Conservation (phyloP, 53 echinoderm and acorn worm species). For the Zoroaster sp. region DNA sequence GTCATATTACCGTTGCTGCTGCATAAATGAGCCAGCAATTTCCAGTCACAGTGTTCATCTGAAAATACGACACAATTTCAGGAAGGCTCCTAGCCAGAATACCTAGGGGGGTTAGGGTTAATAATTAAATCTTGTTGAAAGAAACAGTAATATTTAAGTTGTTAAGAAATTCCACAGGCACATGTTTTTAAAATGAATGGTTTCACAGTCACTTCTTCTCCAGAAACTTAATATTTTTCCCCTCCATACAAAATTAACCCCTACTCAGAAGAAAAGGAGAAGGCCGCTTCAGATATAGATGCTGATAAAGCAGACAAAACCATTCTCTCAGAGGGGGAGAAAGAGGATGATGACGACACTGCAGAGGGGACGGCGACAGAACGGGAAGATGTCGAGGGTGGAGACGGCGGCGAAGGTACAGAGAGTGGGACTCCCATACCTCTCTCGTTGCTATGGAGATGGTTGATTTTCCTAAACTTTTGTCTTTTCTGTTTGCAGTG, state of each 20-base stretch:
- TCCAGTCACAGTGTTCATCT: no score
- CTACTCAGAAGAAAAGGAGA: conserved; percentile 45
- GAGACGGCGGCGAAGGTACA: conserved; percentile 75
- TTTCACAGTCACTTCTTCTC: not conserved
- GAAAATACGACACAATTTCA: no score
- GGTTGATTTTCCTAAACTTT: not conserved
- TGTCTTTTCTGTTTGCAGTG: not conserved
- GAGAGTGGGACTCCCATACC: not conserved
- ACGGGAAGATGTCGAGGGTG: conserved; percentile 12
- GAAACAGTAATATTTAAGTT: no score
- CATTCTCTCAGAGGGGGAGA: conserved; percentile 47
- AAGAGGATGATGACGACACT: conserved; percentile 34
- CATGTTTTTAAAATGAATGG: no score
- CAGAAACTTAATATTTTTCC: not conserved
- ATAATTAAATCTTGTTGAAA: no score
- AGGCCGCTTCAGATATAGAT: conserved; percentile 64
- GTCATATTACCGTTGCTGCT: no score
- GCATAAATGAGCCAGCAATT: no score
- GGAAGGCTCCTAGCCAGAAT: no score
- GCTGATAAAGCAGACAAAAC: conserved; percentile 61
- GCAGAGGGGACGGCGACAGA: conserved; percentile 50
- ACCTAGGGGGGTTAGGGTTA: no score
- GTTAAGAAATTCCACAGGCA: no score
- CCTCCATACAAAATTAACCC: not conserved
- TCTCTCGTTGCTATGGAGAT: not conserved